Percentiles rank a stretch among this genome's conserved stretches.
Evolutionary conservation across 2,113 vertebrate genomes (phyloP).

Genomic region (Anoplopoma fimbria): DNA sequence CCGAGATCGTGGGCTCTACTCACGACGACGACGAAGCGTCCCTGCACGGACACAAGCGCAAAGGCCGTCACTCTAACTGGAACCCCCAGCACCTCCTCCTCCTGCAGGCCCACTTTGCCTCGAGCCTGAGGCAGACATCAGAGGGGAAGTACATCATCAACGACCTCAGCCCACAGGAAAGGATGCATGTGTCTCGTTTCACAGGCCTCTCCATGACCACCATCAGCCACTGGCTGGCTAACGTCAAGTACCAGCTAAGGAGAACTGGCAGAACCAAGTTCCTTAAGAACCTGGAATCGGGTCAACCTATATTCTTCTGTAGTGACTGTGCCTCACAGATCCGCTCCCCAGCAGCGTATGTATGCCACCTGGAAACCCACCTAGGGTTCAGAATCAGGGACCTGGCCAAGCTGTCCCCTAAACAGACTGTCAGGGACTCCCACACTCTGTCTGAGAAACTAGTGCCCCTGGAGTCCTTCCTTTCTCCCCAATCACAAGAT

Average conservation of each 20-base stretch:
- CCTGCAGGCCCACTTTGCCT: slow-evolving; percentile 97
- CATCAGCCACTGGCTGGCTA: slow-evolving; percentile 99
- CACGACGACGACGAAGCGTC: slow-evolving; percentile 91
- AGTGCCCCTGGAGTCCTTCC: slow-evolving; percentile 79
- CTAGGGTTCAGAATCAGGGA: slow-evolving; percentile 97
- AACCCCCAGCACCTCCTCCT: slow-evolving; percentile 99
- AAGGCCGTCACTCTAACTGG: slow-evolving; percentile 99
- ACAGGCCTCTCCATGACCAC: slow-evolving; percentile 99
- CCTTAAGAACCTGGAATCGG: slow-evolving; percentile 98
- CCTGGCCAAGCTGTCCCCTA: slow-evolving; percentile 93
- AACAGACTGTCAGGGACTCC: slow-evolving; percentile 91
- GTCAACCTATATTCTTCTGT: slow-evolving; percentile 98
- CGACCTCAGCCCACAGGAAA: slow-evolving; percentile 97
- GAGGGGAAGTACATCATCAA: slow-evolving; percentile 97
- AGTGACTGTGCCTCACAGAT: slow-evolving; percentile 98
- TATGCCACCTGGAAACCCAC: slow-evolving; percentile 97
- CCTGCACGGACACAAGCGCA: slow-evolving; percentile 92
- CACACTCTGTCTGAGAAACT: slow-evolving; percentile 90
- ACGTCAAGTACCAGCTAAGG: slow-evolving; percentile 99
- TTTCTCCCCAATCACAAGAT: slow-evolving; percentile 88
- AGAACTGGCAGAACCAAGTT: slow-evolving; percentile 99
- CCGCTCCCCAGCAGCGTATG: slow-evolving; percentile 95
- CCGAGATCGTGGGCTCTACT: slow-evolving; percentile 89
- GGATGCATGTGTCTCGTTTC: slow-evolving; percentile 97
- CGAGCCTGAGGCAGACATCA: slow-evolving; percentile 93